Evolutionary conservation across 2,888 invertebrate species (phyloP).

Genomic region (Standfussiana lucernea): DNA sequence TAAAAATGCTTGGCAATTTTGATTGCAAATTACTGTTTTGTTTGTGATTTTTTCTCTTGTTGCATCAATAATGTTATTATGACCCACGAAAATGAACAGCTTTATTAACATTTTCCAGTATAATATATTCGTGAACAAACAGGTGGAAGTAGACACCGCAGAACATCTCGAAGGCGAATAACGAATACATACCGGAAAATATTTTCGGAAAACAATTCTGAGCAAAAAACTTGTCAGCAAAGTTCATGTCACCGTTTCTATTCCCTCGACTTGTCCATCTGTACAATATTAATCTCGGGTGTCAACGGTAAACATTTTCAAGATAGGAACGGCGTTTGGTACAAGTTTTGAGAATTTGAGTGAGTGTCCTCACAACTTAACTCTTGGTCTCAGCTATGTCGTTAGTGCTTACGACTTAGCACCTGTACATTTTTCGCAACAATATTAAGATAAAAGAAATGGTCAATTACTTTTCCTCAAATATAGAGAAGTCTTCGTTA

Average conservation of each 20-base stretch:
- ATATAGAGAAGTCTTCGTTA: neutral
- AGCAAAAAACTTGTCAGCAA: constrained; percentile 47
- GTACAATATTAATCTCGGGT: constrained; percentile 85
- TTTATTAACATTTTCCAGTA: neutral
- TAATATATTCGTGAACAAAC: neutral
- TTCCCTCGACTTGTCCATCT: constrained; percentile 78
- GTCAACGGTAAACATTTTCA: constrained; percentile 85
- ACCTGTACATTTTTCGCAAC: neutral
- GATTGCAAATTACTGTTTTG: neutral
- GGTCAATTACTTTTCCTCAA: neutral
- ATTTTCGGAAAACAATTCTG: constrained; percentile 8
- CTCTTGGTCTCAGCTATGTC: no score
- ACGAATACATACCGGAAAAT: neutral
- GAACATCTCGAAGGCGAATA: neutral
- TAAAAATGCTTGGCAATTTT: constrained; percentile 10
- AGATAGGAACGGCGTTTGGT: constrained; percentile 73
- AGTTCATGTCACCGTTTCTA: constrained; percentile 65
- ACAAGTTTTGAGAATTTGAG: constrained; percentile 58
- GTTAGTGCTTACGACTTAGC: no score
- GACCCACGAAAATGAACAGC: neutral
- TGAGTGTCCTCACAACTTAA: neutral
- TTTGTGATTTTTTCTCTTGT: neutral
- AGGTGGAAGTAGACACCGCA: neutral
- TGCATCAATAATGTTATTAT: neutral
- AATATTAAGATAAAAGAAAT: neutral